Evolutionary conservation across 2,113 vertebrate genomes (phyloP), one percentile per base, ranked within the genome.

Genomic region (Kryptolebias marmoratus): DNA sequence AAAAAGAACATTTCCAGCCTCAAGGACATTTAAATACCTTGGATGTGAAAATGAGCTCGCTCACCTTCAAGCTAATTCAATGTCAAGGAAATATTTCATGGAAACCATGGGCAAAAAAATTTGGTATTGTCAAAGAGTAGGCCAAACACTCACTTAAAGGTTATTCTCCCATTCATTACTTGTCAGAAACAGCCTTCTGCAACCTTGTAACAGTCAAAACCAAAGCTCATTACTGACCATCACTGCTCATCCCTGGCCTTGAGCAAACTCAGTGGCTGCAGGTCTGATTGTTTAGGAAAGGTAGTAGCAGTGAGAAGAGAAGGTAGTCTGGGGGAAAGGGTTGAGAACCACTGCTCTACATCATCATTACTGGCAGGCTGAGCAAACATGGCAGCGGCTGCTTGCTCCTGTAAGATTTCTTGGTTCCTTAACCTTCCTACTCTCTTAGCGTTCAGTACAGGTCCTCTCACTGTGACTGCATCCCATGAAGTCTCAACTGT

Each of bases 401-500:
- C 39, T 22, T 48, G 36, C 28, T 14, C 61, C 54, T 8, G 54
- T 39, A 75, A 31, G 27, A 36, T 31, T 30, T 48, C 31, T 10
- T 42, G 18, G 16, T 27, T 45, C 16, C 31, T 36, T 31, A 63
- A 63, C 44, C 60, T 49, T 48, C 27, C 45, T 32, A 10, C 16
- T 27, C 49, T 27, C n/a, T 53, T 52, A 42, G 32, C 42, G 45
- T 53, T 39, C n/a, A 53, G 32, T 32, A n/a, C 18, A 1, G 39
- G 64, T 27, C 53, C 48, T 27, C 15, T 13, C 28, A 5, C 42
- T 62, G 56, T 53, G 48, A 13, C 18, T 18, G 27, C 18, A 67
- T 69, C 11, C 45, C 71, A 54, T 45, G 45, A 63, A 66, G 36
- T 44, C 52, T 60, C 60, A 28, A 16, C 65, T 50, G 16, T 27